Percentiles rank a stretch among this genome's conserved stretches.
These are phyloP conservation scores for Zaprionus vittiger DNA, from an alignment of 1,140 invertebrate species.

Conservation along the genomic window DNA sequence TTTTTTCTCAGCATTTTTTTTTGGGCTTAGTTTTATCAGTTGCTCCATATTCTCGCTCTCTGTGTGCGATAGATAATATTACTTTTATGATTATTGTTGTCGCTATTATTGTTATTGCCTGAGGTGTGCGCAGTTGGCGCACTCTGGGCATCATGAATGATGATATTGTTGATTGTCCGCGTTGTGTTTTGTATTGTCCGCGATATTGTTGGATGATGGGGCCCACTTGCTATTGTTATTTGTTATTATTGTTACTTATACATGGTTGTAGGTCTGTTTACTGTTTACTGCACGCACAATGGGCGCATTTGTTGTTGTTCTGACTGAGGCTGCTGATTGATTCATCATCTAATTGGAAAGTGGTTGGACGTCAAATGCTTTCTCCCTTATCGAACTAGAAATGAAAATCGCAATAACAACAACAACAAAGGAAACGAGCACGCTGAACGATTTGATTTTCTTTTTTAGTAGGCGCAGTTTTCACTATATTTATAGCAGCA, in stretches of 20 bases:
- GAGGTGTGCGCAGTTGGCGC: constrained; percentile 11
- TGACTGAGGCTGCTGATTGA: constrained; percentile 13
- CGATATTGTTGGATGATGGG: constrained; percentile 23
- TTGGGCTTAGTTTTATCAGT: constrained; percentile 48
- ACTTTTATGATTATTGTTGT: constrained; percentile 47
- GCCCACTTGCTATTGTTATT: constrained; percentile 9
- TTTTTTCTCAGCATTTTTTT: constrained; percentile 19
- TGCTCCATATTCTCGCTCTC: constrained; percentile 24
- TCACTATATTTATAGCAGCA: constrained; percentile 75
- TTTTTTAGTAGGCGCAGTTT: constrained; percentile 56
- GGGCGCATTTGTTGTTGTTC: constrained; percentile 1
- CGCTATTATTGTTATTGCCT: constrained; percentile 34
- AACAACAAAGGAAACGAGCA: constrained; percentile 10
- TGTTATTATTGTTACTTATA: constrained; percentile 16
- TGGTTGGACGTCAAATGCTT: constrained; percentile 23
- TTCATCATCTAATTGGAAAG: constrained; percentile 35
- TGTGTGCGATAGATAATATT: constrained; percentile 29
- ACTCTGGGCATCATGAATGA: no score
- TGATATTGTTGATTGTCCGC: constrained; percentile 24
- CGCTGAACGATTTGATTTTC: constrained; percentile 32
- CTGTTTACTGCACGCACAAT: background rate
- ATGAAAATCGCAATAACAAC: constrained; percentile 24
- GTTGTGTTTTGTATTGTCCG: constrained; percentile 12
- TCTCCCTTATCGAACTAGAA: constrained; percentile 30
- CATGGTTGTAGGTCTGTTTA: constrained; percentile 1